Evolutionary conservation across 2,888 invertebrate genomes (phyloP).

Genomic region (Euproctis similis): DNA sequence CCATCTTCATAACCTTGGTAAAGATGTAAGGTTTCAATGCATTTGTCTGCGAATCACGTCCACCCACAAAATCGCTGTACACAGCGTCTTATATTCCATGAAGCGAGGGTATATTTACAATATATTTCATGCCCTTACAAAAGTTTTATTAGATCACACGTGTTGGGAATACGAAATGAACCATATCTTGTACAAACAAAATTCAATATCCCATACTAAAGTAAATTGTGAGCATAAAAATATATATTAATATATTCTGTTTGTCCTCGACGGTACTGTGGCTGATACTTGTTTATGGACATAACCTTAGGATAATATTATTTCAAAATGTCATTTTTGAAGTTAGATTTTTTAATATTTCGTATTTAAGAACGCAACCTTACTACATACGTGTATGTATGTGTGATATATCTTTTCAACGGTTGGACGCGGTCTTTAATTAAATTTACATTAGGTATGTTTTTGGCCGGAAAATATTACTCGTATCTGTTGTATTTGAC

Average conservation of each 20-base stretch:
- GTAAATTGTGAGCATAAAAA: conserved; percentile 20
- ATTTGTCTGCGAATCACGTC: conserved; percentile 21
- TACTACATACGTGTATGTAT: too few species aligned
- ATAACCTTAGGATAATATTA: background rate
- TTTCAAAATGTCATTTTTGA: too few species aligned
- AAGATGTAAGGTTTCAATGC: conserved; percentile 1
- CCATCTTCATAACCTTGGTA: conserved; percentile 10
- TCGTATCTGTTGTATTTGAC: too few species aligned
- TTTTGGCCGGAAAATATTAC: too few species aligned
- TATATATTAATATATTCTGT: conserved; percentile 9
- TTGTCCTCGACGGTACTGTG: conserved; percentile 5
- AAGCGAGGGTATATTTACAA: conserved; percentile 28
- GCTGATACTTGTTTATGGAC: conserved; percentile 8
- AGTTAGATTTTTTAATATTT: too few species aligned
- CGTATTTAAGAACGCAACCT: too few species aligned
- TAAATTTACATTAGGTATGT: too few species aligned
- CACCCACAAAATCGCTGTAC: conserved; percentile 17
- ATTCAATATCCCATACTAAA: conserved; percentile 29
- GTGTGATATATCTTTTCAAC: too few species aligned
- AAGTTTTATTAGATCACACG: conserved; percentile 38
- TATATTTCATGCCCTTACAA: conserved; percentile 28
- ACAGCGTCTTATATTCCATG: conserved; percentile 18
- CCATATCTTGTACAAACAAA: conserved; percentile 20
- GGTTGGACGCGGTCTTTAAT: too few species aligned
- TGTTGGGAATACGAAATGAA: conserved; percentile 33